These are phyloP conservation scores for Polydrusus cervinus DNA, from an alignment of 2,888 invertebrate species.

Conservation along the genomic window DNA sequence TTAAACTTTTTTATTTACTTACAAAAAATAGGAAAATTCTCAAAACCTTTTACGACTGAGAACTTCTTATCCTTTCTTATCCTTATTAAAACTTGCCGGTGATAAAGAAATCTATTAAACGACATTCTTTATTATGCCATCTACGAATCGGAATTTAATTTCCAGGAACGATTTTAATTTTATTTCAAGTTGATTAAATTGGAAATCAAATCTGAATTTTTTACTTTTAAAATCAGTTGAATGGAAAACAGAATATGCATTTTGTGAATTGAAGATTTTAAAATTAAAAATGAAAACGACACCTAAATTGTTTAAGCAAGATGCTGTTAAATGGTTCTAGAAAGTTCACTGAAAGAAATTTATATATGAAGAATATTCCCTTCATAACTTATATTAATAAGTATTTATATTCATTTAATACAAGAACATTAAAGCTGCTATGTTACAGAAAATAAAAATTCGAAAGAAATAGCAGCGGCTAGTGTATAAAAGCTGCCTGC, in stretches of 20 bases:
- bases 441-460: too few species aligned
- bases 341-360: too few species aligned
- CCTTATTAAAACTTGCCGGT: slow-evolving; percentile 2
- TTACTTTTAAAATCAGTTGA: slow-evolving; percentile 3
- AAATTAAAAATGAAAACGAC: neutral
- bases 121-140: slow-evolving; percentile 10
- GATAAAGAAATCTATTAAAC: slow-evolving; percentile 20
- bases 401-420: too few species aligned
- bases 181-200: slow-evolving; percentile 16
- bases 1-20: neutral
- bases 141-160: slow-evolving; percentile 22
- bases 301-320: neutral
- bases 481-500: too few species aligned
- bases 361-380: too few species aligned
- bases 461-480: too few species aligned
- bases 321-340: too few species aligned
- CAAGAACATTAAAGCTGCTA: too few species aligned
- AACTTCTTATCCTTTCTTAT: slow-evolving; percentile 7
- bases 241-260: neutral
- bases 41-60: neutral
- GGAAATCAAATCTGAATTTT: slow-evolving; percentile 12
- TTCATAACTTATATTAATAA: too few species aligned
- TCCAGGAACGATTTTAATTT: slow-evolving; percentile 14
- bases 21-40: slow-evolving; percentile 7
- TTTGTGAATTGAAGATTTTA: neutral